Evolutionary conservation across 2,113 vertebrate species (phyloP).

Genomic region (Zeus faber): DNA sequence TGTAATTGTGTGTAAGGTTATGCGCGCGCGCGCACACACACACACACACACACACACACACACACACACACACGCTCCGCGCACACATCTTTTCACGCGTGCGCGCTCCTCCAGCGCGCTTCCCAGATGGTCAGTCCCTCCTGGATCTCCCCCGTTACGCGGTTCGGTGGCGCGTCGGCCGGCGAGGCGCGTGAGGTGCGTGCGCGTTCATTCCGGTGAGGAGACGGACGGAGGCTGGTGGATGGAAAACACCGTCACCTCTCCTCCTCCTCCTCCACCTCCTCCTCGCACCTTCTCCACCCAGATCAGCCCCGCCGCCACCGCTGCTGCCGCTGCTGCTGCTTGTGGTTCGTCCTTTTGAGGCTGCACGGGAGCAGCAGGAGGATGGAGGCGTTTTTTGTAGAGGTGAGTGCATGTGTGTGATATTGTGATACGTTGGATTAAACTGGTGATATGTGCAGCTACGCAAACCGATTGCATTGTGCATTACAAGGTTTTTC

Average conservation of each 20-base stretch:
- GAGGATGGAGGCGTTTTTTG: conserved; percentile 76
- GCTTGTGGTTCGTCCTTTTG: too few species aligned
- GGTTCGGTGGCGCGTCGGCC: too few species aligned
- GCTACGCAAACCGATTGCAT: background rate
- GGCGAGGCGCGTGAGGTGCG: background rate
- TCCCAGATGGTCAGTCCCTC: too few species aligned
- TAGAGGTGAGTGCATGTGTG: conserved; percentile 64
- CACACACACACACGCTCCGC: background rate
- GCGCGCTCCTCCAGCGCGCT: too few species aligned
- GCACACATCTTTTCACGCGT: too few species aligned
- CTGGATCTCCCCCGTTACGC: too few species aligned
- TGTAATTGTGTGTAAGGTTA: conserved; percentile 42
- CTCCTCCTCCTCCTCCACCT: conserved; percentile 52
- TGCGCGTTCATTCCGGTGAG: background rate
- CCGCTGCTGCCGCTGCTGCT: too few species aligned
- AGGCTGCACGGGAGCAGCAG: conserved; percentile 56
- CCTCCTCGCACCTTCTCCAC: too few species aligned
- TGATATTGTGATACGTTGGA: background rate
- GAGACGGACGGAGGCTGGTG: background rate
- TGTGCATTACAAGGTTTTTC: background rate
- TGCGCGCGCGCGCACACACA: conserved; percentile 6
- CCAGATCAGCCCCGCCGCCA: too few species aligned
- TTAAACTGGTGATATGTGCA: background rate
- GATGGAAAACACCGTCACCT: conserved; percentile 18
- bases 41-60: background rate